Evolutionary conservation across 2,797 vertebrate genomes (phyloP).

Genomic region (Crenichthys baileyi): DNA sequence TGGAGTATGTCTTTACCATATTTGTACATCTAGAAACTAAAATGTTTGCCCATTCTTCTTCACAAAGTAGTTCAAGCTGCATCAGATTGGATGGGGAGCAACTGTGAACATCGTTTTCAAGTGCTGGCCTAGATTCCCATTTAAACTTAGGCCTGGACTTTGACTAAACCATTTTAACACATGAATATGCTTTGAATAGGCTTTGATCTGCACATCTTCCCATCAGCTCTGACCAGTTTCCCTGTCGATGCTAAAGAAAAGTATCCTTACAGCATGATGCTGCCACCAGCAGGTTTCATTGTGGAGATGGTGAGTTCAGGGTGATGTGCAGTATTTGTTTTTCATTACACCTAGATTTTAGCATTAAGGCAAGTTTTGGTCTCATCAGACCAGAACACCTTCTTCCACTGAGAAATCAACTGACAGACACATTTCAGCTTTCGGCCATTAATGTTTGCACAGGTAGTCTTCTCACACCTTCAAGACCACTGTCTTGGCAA

Average conservation of each 20-base stretch:
- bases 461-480: too few species aligned
- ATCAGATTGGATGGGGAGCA: neutral
- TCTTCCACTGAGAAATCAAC: neutral
- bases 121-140: too few species aligned
- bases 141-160: too few species aligned
- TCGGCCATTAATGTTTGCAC: too few species aligned
- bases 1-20: too few species aligned
- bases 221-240: neutral
- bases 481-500: too few species aligned
- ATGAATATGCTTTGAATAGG: too few species aligned
- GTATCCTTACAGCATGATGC: neutral
- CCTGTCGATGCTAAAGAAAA: neutral
- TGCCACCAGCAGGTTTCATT: neutral
- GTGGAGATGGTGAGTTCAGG: neutral
- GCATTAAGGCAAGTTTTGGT: neutral
- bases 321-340: neutral
- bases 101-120: neutral
- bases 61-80: neutral
- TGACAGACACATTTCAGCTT: too few species aligned
- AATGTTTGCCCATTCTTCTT: neutral
- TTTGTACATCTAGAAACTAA: neutral
- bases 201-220: neutral
- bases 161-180: too few species aligned
- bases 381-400: neutral
- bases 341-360: too few species aligned